Conservation (phyloP, 2,888 invertebrate species). For the Oligia latruncula region DNA sequence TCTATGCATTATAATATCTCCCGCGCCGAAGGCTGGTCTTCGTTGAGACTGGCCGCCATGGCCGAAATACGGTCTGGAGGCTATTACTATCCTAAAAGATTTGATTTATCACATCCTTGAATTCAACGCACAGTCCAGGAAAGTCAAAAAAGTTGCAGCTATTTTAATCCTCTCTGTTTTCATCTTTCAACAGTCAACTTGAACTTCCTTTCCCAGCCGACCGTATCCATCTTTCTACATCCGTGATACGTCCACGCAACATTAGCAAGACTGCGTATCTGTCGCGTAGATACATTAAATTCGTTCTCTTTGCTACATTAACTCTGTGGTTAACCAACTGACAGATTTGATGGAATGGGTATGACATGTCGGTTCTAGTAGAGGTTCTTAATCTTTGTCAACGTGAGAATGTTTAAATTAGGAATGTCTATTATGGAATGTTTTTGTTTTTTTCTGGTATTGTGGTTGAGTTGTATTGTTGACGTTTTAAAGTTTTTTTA, state of each 20-base stretch:
- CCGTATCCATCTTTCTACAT: slow-evolving; percentile 47
- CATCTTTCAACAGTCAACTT: slow-evolving; percentile 52
- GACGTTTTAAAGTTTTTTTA: not conserved
- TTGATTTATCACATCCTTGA: not conserved
- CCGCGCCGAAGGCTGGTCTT: not conserved
- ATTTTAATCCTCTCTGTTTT: slow-evolving; percentile 44
- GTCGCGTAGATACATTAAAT: slow-evolving; percentile 72
- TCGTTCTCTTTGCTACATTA: slow-evolving; percentile 79
- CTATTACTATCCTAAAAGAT: not conserved
- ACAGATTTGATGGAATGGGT: slow-evolving; percentile 57
- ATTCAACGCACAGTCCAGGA: not conserved
- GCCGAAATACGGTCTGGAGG: not conserved
- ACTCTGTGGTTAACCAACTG: slow-evolving; percentile 58
- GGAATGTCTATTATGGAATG: slow-evolving; percentile 40
- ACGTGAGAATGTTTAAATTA: slow-evolving; percentile 39
- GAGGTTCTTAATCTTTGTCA: slow-evolving; percentile 43
- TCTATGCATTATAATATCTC: not conserved
- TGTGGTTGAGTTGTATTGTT: slow-evolving; percentile 1
- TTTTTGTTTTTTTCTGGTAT: slow-evolving; percentile 45
- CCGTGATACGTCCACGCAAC: slow-evolving; percentile 72
- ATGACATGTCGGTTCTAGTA: slow-evolving; percentile 49
- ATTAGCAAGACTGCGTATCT: slow-evolving; percentile 73
- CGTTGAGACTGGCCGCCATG: not conserved
- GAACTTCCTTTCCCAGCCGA: slow-evolving; percentile 40
- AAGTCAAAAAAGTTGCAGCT: slow-evolving; percentile 19